Evolutionary conservation across 2,888 invertebrate genomes (phyloP), one percentile per base, ranked within the genome.

Genomic region (Ochlodes sylvanus): DNA sequence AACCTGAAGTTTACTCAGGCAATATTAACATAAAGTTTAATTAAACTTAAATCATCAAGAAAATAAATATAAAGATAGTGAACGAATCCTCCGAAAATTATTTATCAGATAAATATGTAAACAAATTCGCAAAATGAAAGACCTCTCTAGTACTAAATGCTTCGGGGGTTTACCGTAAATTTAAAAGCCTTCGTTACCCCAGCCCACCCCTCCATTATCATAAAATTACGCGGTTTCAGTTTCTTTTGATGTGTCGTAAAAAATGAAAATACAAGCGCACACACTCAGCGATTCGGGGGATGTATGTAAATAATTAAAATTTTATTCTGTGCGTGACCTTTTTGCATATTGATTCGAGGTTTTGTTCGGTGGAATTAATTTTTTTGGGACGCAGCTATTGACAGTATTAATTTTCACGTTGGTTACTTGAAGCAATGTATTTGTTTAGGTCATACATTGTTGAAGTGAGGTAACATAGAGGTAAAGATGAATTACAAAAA

Each of bases 201-300:
- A 80, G 79, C 85, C 82, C 83, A 80, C 81, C 83, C 86, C 83
- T 83, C 90, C 90, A 92, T 92, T 92, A 92, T 87, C 92, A 92
- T 92, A 92, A 92, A 92, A 89, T 91, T 86, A 89, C 88, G 81
- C 81, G 84, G 85, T 91, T 89, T 88, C 90, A 90, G 90, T 90
- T 92, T 91, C 91, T 89, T 90, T 90, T 92, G 89, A 90, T 91
- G 90, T 89, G 87, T 86, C 87, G 78, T 89, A 88, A 89, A 88
- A 89, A 86, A 87, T 84, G 83, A 85, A 86, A 85, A 84, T 83
- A 86, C 84, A 83, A 79, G 80, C 72, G 76, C 80, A 75, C 71
- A 80, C 79, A 77, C 78, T 79, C 79, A 68, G 75, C 71, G 75
- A 77, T 76, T 76, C 21, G 60, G 34, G 66, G 67, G 63, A 71